Evolutionary conservation across 2,797 vertebrate species (phyloP), one percentile per base, ranked within the genome.

Genomic region (Myotis pilosus): DNA sequence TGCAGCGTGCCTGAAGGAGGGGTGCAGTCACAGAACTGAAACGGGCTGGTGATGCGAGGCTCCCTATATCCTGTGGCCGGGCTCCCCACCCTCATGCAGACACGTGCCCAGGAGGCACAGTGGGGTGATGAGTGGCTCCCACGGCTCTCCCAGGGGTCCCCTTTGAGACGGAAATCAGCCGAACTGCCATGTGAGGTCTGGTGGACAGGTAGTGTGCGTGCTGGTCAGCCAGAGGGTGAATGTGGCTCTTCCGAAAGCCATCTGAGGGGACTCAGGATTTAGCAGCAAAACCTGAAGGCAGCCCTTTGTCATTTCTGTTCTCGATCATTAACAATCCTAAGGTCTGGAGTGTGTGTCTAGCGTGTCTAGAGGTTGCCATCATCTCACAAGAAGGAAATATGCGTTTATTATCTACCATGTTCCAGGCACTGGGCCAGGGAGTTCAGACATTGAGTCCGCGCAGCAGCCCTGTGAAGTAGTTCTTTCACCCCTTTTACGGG

Each of bases 101-200:
- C 3, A 1, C 0, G 0, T 23, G 22, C 25, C 30, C 1, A 5
- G 55, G 51, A 72, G n/a, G 23, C 49, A 53, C 30, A 6, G 55
- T 20, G 49, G n/a, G 22, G 15, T 38, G 41, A 41, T 36, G 20
- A 41, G 16, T 9, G 33, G 30, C 51, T 68, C 36, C 30, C 9
- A 36, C 2, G 2, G 55, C 80, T 16, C 75, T 38, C 25, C 41
- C 12, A 36, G 2, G 16, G 13, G 11, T 11, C 33, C 68, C 41
- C 62, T 89, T 51, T 41, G 80, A 89, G 51, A 75, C 6, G 11
- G 51, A 89, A n/a, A n/a, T 68, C 76, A 53, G 60, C 47, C 75
- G 36, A 88, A 36, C 23, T 0, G 3, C 23, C 0, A 0, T 11
- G 1, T 44, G 1, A 36, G 11, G 71, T 33, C 69, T 83, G 38